Evolutionary conservation across 2,797 vertebrate genomes (phyloP).

Genomic region (Tolypeutes matacus): DNA sequence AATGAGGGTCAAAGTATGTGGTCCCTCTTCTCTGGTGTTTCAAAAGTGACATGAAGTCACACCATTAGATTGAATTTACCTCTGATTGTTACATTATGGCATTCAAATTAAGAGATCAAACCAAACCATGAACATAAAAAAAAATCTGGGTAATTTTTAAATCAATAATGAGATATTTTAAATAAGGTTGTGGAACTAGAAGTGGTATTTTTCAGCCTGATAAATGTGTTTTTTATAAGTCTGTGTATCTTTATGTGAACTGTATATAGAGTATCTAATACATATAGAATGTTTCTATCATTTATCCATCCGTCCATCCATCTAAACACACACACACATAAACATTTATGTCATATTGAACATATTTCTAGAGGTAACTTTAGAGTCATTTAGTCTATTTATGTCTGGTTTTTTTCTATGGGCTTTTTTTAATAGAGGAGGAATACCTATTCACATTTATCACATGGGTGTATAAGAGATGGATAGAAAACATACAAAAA

Average conservation of each 20-base stretch:
- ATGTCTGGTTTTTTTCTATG: slow-evolving; percentile 13
- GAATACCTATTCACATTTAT: background rate
- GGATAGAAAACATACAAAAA: background rate
- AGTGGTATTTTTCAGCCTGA: background rate
- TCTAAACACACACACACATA: background rate
- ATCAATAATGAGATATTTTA: slow-evolving; percentile 53
- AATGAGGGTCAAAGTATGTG: slow-evolving; percentile 67
- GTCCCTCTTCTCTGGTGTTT: slow-evolving; percentile 60
- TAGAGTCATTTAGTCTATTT: background rate
- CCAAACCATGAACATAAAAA: slow-evolving; percentile 26
- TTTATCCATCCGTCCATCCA: background rate
- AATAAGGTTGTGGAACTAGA: slow-evolving; percentile 41
- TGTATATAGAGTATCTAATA: background rate
- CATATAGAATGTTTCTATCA: background rate
- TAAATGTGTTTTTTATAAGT: slow-evolving; percentile 55
- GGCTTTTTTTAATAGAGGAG: background rate
- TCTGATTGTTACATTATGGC: slow-evolving; percentile 61
- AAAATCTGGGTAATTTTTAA: slow-evolving; percentile 49
- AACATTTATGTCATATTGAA: background rate
- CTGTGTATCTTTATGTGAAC: background rate
- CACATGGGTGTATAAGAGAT: background rate
- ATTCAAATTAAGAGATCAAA: slow-evolving; percentile 74
- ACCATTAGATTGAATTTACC: slow-evolving; percentile 60
- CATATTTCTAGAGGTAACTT: slow-evolving; percentile 18
- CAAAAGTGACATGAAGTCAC: slow-evolving; percentile 43